phyloP scores from a whole-genome alignment of 2,888 invertebrate species.

The Acholoe squamosa region DNA sequence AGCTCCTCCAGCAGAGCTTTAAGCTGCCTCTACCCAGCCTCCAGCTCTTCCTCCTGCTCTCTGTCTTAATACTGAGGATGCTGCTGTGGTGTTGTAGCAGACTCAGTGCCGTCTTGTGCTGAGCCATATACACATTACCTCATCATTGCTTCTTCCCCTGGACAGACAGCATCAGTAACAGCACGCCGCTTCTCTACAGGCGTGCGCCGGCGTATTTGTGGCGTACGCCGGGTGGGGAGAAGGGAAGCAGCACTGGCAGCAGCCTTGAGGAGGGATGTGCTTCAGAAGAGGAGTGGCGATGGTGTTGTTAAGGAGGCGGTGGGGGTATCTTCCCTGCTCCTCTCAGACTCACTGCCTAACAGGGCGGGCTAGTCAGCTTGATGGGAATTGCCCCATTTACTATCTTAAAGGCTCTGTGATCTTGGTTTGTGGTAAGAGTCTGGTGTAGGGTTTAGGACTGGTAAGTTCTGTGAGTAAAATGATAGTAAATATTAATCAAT shows the following conservation, averaged over 20 bases:
- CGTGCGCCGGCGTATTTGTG: not conserved
- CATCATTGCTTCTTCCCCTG: not conserved
- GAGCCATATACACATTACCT: not conserved
- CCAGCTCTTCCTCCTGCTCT: not conserved
- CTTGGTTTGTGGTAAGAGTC: too few relatives aligned
- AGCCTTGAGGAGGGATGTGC: not conserved
- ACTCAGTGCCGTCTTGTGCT: too few relatives aligned
- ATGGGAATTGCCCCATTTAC: too few relatives aligned
- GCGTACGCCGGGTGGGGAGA: constrained; percentile 1
- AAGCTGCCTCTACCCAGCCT: not conserved
- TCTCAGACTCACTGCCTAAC: too few relatives aligned
- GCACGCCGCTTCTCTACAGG: not conserved
- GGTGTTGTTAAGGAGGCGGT: not conserved
- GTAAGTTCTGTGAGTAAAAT: too few relatives aligned
- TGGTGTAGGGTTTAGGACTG: too few relatives aligned
- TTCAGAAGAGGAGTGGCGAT: not conserved
- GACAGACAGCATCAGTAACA: not conserved
- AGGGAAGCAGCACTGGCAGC: not conserved
- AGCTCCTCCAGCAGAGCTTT: not conserved
- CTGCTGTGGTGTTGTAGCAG: too few relatives aligned
- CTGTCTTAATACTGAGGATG: too few relatives aligned
- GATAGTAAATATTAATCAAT: too few relatives aligned
- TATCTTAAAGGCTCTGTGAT: too few relatives aligned
- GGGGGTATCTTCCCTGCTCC: not conserved
- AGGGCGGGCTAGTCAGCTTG: too few relatives aligned